Conservation (phyloP, 2,888 invertebrate genomes). For the Melanargia galathea region DNA sequence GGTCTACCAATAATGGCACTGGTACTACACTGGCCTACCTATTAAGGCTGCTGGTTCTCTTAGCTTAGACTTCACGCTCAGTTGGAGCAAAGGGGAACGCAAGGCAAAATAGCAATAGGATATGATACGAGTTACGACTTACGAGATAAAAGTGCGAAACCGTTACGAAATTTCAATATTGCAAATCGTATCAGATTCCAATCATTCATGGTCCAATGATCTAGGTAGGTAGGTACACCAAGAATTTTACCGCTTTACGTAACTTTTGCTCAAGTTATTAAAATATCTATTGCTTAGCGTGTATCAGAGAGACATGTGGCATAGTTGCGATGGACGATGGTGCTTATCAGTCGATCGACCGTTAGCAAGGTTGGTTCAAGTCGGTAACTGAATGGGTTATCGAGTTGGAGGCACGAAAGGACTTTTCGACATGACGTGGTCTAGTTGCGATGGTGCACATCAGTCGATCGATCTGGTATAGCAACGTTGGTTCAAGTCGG, state of each 20-base stretch:
- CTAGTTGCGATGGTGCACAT: too few relatives aligned
- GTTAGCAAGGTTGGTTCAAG: too few relatives aligned
- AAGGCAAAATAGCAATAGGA: background rate
- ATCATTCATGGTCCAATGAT: slow-evolving; percentile 20
- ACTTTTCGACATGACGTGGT: too few relatives aligned
- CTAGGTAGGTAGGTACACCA: too few relatives aligned
- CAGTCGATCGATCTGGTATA: too few relatives aligned
- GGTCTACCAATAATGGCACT: too few relatives aligned
- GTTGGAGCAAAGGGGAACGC: background rate
- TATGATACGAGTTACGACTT: background rate
- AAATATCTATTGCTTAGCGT: background rate
- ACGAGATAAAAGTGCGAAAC: slow-evolving; percentile 9
- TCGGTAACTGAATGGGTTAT: too few relatives aligned
- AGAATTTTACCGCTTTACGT: slow-evolving; percentile 19
- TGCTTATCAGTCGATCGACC: too few relatives aligned
- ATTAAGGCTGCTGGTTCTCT: background rate
- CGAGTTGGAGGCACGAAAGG: too few relatives aligned
- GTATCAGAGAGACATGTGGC: background rate
- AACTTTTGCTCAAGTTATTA: slow-evolving; percentile 15
- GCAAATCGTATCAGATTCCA: slow-evolving; percentile 21
- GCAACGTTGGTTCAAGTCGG: too few relatives aligned
- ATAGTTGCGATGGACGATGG: too few relatives aligned
- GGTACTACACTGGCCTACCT: too few relatives aligned
- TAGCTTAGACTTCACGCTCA: background rate
- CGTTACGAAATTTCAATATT: slow-evolving; percentile 20